Evolutionary conservation across 2,113 vertebrate species (phyloP).

Genomic region (Ivindomyrus marchei): DNA sequence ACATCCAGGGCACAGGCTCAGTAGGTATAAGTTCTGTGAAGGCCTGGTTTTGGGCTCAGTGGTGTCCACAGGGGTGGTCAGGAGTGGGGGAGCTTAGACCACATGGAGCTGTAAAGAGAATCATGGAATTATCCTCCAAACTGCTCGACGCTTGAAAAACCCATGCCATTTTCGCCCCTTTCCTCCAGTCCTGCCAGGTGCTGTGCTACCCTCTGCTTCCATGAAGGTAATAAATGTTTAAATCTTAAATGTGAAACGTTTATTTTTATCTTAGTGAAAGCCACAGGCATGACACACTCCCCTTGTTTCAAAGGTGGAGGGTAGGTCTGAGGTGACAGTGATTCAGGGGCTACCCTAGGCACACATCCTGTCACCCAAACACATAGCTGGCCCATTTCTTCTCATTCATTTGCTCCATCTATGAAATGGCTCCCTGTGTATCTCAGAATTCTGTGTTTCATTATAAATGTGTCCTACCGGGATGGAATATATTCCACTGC

Average conservation of each 20-base stretch:
- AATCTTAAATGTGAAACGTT: background rate
- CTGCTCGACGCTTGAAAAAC: background rate
- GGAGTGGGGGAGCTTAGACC: background rate
- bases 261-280: background rate
- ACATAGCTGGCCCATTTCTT: background rate
- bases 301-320: background rate
- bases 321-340: background rate
- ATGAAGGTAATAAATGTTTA: background rate
- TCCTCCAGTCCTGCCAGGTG: background rate
- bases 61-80: background rate
- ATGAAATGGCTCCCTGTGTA: background rate
- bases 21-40: background rate
- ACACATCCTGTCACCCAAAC: background rate
- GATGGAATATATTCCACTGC: background rate
- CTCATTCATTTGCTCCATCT: background rate
- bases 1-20: background rate
- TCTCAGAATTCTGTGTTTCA: background rate
- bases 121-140: background rate
- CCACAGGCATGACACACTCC: background rate
- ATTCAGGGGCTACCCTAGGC: background rate
- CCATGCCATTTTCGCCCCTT: background rate
- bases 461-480: background rate
- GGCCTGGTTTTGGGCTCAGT: background rate
- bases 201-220: background rate
- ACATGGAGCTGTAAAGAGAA: background rate